Base-by-base conservation (phyloP, 2,797 vertebrate genomes). In the Margarornis squamiger region DNA sequence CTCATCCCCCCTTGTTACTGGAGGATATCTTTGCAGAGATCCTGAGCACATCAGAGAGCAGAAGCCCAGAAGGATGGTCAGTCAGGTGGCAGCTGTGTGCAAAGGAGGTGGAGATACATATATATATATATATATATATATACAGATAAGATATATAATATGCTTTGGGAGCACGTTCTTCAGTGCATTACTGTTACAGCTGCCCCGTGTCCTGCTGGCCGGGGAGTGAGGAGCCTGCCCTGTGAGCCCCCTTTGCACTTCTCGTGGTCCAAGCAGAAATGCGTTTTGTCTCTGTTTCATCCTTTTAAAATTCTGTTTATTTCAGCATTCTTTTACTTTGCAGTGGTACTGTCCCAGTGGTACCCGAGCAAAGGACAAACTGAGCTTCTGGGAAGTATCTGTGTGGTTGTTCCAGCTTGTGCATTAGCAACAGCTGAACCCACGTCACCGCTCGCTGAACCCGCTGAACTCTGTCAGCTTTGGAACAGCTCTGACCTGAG, bases 331-430 rank as follows among this genome's bases (percentile, higher is more conserved):
- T 59, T 90, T 58, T 10, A 32, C 74, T 90, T 51, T 4, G 43
- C 80, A 30, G 21, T 41, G 66, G 48, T 84, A 13, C 52, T 88
- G 74, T 90, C 71, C 86, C 83, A 57, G 71, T 52, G 92, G 92
- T 81, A 46, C 82, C 91, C 49, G 92, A 95, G 57, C 92, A 96
- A 95, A 97, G 94, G 96, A 92, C 91, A 92, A 95, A 36, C 80
- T 30, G 46, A 6, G 24, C 54, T 36, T 16, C 57, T 19, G 90
- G 83, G 73, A 66, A 86, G 76, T 14, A 7, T 49, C 79, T 43
- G 45, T 72, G 90, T 62, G 76, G 85, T 92, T 91, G 91, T 97
- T 96, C 77, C 94, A 92, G 94, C 41, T 59, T 22, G 86, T 96
- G 65, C 81, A 27, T 95, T 93, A 82, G 71, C 94, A 92, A 96